A percentile compares a stretch with the other conserved stretches of the same genome.
Conservation (phyloP, 2,888 invertebrate genomes). For the Brachyptera putata region DNA sequence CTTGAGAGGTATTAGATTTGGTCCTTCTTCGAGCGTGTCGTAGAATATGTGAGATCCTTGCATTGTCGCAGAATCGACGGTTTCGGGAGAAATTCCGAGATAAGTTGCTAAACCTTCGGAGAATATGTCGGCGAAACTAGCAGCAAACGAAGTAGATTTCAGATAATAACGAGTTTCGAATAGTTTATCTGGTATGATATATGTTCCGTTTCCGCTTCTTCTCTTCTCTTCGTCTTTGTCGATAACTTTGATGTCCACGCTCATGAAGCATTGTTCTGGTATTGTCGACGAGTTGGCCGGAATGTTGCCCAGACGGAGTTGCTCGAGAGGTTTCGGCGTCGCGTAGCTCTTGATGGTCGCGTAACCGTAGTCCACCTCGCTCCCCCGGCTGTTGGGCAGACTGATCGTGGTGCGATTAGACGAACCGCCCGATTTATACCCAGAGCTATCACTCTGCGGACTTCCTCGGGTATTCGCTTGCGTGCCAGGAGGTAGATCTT, state of each 20-base stretch:
- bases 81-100: slow-evolving; percentile 54
- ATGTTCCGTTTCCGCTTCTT: slow-evolving; percentile 12
- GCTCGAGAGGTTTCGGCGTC: slow-evolving; percentile 50
- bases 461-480: slow-evolving; percentile 24
- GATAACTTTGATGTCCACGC: slow-evolving; percentile 27
- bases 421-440: slow-evolving; percentile 49
- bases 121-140: slow-evolving; percentile 62
- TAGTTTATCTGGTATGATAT: not conserved
- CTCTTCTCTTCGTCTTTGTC: slow-evolving; percentile 1
- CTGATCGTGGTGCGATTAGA: slow-evolving; percentile 3
- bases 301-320: slow-evolving; percentile 25
- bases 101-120: slow-evolving; percentile 55
- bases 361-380: slow-evolving; percentile 53
- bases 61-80: slow-evolving; percentile 54
- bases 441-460: slow-evolving; percentile 47
- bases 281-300: slow-evolving; percentile 35
- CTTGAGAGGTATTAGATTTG: slow-evolving; percentile 15
- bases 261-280: slow-evolving; percentile 41
- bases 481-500: not conserved
- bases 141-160: slow-evolving; percentile 64
- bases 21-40: slow-evolving; percentile 39
- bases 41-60: slow-evolving; percentile 66
- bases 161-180: slow-evolving; percentile 47
- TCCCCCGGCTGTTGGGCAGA: slow-evolving; percentile 22
- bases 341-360: slow-evolving; percentile 57